Evolutionary conservation across 1,140 invertebrate genomes (phyloP).

Genomic region (Oncopeltus fasciatus): DNA sequence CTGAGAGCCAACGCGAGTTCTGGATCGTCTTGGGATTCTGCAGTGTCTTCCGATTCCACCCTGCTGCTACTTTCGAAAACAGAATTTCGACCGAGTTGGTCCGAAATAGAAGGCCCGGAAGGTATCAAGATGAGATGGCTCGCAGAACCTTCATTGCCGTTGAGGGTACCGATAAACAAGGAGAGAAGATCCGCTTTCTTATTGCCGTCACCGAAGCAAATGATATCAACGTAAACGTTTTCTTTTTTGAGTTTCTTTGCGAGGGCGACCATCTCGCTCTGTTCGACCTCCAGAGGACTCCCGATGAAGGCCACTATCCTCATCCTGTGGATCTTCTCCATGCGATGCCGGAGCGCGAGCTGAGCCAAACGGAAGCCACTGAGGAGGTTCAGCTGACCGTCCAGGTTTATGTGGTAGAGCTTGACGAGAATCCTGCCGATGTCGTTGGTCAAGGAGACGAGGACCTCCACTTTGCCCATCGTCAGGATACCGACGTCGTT

Average conservation of each 20-base stretch:
- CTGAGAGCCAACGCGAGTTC: neutral
- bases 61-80: constrained; percentile 33
- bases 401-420: neutral
- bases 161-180: constrained; percentile 86
- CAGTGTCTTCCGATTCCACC: neutral
- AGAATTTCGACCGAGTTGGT: constrained; percentile 87
- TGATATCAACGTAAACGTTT: constrained; percentile 94
- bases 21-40: neutral
- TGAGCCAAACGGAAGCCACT: neutral
- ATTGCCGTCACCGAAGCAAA: constrained; percentile 94
- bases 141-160: constrained; percentile 89
- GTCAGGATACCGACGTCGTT: neutral
- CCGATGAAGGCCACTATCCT: constrained; percentile 6
- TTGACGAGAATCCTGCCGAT: neutral
- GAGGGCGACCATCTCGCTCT: constrained; percentile 53
- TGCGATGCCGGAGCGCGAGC: neutral
- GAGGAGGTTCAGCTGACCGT: neutral
- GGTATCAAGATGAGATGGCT: constrained; percentile 92
- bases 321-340: neutral
- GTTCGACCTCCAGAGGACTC: neutral
- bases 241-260: constrained; percentile 98
- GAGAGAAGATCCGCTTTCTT: constrained; percentile 59
- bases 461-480: neutral
- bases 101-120: constrained; percentile 83
- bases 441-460: neutral